phyloP scores from a whole-genome alignment of 2,888 invertebrate species.

The Odontomyia ornata region DNA sequence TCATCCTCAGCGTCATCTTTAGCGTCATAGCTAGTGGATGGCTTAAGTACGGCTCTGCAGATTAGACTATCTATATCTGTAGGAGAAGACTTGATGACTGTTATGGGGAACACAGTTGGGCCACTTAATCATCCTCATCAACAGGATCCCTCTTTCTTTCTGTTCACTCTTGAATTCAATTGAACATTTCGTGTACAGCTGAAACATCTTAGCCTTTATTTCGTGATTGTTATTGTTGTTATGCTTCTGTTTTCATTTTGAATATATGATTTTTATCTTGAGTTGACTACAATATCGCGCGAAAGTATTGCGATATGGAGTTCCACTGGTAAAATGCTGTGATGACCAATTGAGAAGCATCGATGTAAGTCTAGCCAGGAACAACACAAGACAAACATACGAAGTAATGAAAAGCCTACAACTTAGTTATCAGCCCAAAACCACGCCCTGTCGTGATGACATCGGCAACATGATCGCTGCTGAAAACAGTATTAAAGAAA shows the following conservation, averaged over 20 bases:
- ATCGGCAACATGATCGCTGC: too few species aligned
- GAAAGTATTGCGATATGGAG: too few species aligned
- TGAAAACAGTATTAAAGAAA: too few species aligned
- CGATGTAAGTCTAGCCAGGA: too few species aligned
- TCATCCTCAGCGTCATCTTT: background rate
- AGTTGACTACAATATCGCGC: too few species aligned
- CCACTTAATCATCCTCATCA: slow-evolving; percentile 6
- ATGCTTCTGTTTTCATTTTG: background rate
- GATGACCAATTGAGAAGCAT: too few species aligned
- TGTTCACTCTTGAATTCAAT: background rate
- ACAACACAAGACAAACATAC: too few species aligned
- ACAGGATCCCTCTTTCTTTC: background rate
- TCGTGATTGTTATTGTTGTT: background rate
- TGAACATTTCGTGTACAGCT: background rate
- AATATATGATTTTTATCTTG: background rate
- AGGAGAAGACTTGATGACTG: background rate
- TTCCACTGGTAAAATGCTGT: too few species aligned
- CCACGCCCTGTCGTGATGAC: too few species aligned
- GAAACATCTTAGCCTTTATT: background rate
- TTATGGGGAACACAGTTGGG: background rate
- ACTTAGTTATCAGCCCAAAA: too few species aligned
- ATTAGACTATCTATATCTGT: background rate
- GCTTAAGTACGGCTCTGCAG: background rate
- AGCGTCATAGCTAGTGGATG: background rate
- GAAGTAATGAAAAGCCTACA: too few species aligned